Evolutionary conservation across 2,888 invertebrate species (phyloP), one percentile per base, ranked within the genome.

Genomic region (Lepidocyrtoides sp.): DNA sequence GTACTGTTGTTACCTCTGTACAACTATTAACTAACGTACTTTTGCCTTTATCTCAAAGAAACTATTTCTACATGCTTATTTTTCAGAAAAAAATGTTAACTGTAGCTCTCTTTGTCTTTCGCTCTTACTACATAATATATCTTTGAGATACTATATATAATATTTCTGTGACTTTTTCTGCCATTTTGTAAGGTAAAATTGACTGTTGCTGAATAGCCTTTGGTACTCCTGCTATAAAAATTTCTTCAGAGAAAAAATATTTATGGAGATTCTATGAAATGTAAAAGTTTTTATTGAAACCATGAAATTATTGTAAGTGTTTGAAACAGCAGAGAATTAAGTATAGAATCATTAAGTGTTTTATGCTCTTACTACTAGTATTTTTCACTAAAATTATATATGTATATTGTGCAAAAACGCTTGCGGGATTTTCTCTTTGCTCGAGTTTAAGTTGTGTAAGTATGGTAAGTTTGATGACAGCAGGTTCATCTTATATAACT

Each of bases 1-100:
- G 41, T 72, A 72, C 20, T n/a, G 48, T 77, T 51, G 77, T 77
- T 32, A 77, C 77, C 77, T 54, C 14, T 32, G 77, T 77, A 51
- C 57, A 60, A 60, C 57, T 54, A 69, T 17, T 29, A 7, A 79
- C 51, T 51, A 77, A 77, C 51, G 51, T 57, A 81, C 60, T 57
- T 81, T 57, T 57, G 79, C 79, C 81, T 60, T 81, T 79, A 23
- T 81, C 81, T 81, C 81, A 81, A 81, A 81, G 57, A 79, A 44
- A 14, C n/a, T 77, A 48, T 57, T 32, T 54, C 57, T 36, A 81
- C 60, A 81, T 81, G 81, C 81, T 81, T 81, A 81, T 81, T 81
- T 81, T 75, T 51, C 20, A 20, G 23, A 60, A 60, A 63, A 23
- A 54, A 51, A 41, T 32, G 36, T 41, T 10, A 79, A 32, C 26